These are phyloP conservation scores for Athetis lepigone DNA, from an alignment of 2,888 invertebrate species.

Conservation along the genomic window DNA sequence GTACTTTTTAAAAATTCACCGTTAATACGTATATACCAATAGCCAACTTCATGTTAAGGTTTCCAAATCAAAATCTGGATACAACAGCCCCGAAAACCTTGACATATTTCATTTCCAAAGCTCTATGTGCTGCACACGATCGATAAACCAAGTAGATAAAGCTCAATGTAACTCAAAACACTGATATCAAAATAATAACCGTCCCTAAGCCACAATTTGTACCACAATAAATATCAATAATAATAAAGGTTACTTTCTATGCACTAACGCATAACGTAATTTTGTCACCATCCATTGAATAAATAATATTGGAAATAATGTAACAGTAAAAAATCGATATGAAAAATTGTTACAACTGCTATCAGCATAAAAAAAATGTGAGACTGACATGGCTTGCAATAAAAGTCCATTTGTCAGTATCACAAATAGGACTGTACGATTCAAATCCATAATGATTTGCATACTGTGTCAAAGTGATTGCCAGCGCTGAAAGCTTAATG, in stretches of 20 bases:
- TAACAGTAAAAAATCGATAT: no score
- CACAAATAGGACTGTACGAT: neutral
- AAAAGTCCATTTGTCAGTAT: neutral
- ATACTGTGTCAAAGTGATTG: conserved; percentile 19
- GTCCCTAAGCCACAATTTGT: neutral
- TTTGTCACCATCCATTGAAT: no score
- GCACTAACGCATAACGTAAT: no score
- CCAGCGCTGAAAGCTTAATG: conserved; percentile 26
- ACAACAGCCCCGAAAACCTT: neutral
- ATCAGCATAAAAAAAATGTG: no score
- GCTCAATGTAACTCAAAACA: conserved; percentile 2
- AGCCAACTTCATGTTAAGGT: neutral
- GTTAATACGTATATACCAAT: neutral
- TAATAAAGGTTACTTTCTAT: conserved; percentile 12
- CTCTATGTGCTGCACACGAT: neutral
- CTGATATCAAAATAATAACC: conserved; percentile 6
- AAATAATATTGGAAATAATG: no score
- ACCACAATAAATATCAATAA: conserved; percentile 12
- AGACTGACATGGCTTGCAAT: no score
- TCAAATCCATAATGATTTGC: conserved; percentile 10
- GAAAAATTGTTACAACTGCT: no score
- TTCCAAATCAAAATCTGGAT: neutral
- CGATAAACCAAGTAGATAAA: neutral
- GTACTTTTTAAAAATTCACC: neutral
- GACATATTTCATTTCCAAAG: neutral